Conservation (phyloP, 2,797 vertebrate genomes). For the Podargus strigoides region DNA sequence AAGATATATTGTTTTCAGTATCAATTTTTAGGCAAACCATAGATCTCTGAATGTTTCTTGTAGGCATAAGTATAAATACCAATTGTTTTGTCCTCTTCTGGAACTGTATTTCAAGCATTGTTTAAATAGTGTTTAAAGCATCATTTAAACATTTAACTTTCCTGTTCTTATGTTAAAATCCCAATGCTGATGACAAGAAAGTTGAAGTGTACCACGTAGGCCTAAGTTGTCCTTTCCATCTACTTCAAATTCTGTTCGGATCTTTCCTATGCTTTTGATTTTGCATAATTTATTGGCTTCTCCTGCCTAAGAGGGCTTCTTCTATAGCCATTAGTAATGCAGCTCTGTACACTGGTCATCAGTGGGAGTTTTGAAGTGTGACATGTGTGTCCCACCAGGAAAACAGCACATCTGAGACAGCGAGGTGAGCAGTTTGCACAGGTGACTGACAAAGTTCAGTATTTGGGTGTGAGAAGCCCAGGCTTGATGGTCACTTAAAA, state of each 20-base stretch:
- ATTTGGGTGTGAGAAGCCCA: not conserved
- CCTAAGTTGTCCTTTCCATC: not conserved
- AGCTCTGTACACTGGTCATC: not conserved
- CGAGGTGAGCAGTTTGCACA: not conserved
- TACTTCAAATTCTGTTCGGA: not conserved
- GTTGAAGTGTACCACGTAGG: not conserved
- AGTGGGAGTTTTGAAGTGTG: not conserved
- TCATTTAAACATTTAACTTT: not conserved
- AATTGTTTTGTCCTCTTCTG: not conserved
- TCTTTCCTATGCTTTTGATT: not conserved
- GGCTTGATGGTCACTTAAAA: not conserved
- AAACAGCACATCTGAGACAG: rapidly evolving
- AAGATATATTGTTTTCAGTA: not conserved
- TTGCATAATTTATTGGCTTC: not conserved
- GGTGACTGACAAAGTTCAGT: not conserved
- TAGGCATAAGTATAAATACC: not conserved
- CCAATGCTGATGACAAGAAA: not conserved
- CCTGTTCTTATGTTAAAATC: not conserved
- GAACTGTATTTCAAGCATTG: not conserved
- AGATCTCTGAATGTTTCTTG: not conserved
- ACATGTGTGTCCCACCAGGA: not conserved
- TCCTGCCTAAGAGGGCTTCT: not conserved
- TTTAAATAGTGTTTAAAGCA: not conserved
- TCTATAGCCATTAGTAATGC: not conserved
- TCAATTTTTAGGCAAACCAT: not conserved